These are phyloP conservation scores for Baronia brevicornis DNA, from an alignment of 2,888 invertebrate genomes.

Conservation along the genomic window DNA sequence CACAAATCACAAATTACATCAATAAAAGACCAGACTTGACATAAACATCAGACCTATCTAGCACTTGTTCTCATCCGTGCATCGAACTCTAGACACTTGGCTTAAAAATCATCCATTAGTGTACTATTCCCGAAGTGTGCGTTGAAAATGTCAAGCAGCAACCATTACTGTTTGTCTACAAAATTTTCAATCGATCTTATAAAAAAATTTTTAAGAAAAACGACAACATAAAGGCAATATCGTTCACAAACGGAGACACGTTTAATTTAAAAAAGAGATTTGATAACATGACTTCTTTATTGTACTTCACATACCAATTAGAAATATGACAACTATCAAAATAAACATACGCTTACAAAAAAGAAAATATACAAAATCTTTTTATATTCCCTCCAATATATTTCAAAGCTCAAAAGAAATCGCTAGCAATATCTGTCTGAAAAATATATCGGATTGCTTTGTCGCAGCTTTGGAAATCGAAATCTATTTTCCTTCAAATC, in stretches of 20 bases:
- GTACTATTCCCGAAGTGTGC: too few species aligned
- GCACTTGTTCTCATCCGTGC: too few species aligned
- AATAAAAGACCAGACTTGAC: too few species aligned
- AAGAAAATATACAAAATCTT: conserved; percentile 56
- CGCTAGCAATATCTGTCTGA: conserved; percentile 76
- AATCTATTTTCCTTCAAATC: conserved; percentile 77
- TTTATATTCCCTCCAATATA: conserved; percentile 68
- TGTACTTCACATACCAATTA: neutral
- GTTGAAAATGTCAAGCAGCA: conserved; percentile 2
- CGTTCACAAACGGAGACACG: too few species aligned
- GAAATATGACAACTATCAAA: neutral
- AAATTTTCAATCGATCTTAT: neutral
- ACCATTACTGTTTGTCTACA: neutral
- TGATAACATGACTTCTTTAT: too few species aligned
- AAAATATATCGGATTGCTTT: conserved; percentile 77
- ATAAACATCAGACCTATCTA: too few species aligned
- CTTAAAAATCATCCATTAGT: too few species aligned
- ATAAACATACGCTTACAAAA: conserved; percentile 23
- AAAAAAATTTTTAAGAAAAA: conserved; percentile 15
- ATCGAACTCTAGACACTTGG: too few species aligned
- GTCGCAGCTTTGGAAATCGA: conserved; percentile 76
- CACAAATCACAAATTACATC: too few species aligned
- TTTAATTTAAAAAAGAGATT: too few species aligned
- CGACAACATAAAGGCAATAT: too few species aligned
- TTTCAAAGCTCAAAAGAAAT: conserved; percentile 76